These are phyloP conservation scores for Homalodisca vitripennis DNA, from an alignment of 1,140 invertebrate species.

Conservation along the genomic window DNA sequence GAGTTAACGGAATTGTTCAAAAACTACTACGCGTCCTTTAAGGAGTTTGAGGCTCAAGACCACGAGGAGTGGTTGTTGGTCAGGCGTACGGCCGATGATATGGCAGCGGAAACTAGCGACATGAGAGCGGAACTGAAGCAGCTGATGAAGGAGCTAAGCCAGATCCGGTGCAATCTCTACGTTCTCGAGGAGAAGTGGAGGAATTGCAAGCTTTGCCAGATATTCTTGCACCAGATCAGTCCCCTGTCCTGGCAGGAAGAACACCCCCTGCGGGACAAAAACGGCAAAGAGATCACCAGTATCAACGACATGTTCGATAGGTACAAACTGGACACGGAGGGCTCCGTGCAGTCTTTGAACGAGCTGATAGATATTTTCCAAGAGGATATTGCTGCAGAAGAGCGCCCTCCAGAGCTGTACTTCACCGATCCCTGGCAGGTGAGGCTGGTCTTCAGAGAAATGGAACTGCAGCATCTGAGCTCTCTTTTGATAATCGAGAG, in stretches of 20 bases:
- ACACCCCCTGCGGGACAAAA: slow-evolving; percentile 9
- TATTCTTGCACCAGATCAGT: slow-evolving; percentile 19
- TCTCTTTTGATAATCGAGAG: slow-evolving; percentile 26
- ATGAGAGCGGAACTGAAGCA: slow-evolving; percentile 23
- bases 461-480: slow-evolving; percentile 25
- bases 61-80: slow-evolving; percentile 25
- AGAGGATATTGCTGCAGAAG: slow-evolving; percentile 20
- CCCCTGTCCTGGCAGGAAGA: slow-evolving; percentile 14
- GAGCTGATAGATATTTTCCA: slow-evolving; percentile 21
- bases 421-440: slow-evolving; percentile 26
- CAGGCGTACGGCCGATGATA: not conserved
- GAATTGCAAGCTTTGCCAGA: slow-evolving; percentile 28
- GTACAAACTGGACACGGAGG: slow-evolving; percentile 22
- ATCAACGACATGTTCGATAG: slow-evolving; percentile 26
- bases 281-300: not conserved
- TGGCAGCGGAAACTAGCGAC: slow-evolving; percentile 9
- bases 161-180: slow-evolving; percentile 2
- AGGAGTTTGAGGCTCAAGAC: slow-evolving; percentile 24
- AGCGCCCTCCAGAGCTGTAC: slow-evolving; percentile 13
- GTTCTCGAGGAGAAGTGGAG: slow-evolving; percentile 26
- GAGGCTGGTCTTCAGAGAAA: slow-evolving; percentile 21
- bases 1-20: slow-evolving; percentile 16
- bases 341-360: slow-evolving; percentile 24
- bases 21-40: slow-evolving; percentile 16
- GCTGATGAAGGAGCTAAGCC: slow-evolving; percentile 25